These are phyloP conservation scores for Halcyon leucocephala DNA, from an alignment of 2,797 vertebrate genomes.

Conservation along the genomic window DNA sequence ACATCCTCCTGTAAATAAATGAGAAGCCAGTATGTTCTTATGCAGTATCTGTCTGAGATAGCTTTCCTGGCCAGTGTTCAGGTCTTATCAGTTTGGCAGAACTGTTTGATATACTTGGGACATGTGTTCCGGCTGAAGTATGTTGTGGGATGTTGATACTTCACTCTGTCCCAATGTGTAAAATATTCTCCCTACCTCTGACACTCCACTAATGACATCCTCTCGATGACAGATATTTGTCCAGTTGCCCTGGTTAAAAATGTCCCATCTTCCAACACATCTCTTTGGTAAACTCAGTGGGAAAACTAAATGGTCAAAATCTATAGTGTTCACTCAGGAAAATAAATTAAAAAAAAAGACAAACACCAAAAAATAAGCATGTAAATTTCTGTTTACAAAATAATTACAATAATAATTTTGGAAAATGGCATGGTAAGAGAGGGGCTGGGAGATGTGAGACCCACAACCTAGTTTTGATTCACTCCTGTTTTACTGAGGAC, in stretches of 20 bases:
- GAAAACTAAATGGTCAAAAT: background rate
- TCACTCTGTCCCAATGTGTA: background rate
- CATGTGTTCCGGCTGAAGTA: background rate
- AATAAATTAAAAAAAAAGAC: background rate
- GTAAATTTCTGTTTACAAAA: background rate
- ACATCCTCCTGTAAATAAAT: background rate
- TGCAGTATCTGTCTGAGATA: background rate
- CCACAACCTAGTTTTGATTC: background rate
- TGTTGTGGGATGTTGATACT: background rate
- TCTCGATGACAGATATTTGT: slow-evolving; percentile 23
- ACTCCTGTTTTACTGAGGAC: background rate
- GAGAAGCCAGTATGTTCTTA: background rate
- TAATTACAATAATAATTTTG: background rate
- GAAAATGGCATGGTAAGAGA: background rate
- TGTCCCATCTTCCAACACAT: background rate
- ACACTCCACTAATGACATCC: slow-evolving; percentile 14
- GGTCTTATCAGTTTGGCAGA: slow-evolving; percentile 50
- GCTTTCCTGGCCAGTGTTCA: slow-evolving; percentile 7
- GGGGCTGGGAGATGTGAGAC: background rate
- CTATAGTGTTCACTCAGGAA: background rate
- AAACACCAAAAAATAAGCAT: background rate
- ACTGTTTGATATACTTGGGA: background rate
- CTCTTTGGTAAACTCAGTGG: background rate
- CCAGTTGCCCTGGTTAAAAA: slow-evolving; percentile 7
- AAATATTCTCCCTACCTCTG: slow-evolving; percentile 14